Conservation (phyloP, 2,113 vertebrate genomes). For the Apeltes quadracus region DNA sequence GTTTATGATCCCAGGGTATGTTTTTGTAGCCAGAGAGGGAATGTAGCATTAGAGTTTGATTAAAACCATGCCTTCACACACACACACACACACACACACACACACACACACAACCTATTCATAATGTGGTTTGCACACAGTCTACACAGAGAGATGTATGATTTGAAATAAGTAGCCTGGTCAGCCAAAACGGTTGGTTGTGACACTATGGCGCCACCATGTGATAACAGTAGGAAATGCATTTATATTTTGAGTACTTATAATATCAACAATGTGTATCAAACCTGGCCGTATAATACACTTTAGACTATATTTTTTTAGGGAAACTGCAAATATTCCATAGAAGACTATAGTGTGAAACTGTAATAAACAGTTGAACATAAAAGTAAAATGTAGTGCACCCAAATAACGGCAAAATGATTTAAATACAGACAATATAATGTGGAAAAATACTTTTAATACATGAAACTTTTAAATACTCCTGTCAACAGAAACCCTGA, state of each 20-base stretch:
- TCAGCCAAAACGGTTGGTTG: too few relatives aligned
- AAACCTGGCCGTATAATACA: neutral
- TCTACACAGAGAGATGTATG: neutral
- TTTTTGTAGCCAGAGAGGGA: neutral
- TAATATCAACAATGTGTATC: too few relatives aligned
- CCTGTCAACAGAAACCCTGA: neutral
- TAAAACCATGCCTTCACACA: neutral
- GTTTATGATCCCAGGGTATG: neutral
- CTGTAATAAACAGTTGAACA: neutral
- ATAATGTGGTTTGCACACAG: neutral
- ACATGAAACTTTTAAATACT: neutral
- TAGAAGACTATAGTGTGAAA: neutral
- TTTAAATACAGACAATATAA: neutral
- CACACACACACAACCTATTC: neutral
- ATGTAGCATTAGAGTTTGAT: neutral
- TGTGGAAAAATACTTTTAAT: too few relatives aligned
- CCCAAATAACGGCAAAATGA: neutral
- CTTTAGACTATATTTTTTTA: neutral
- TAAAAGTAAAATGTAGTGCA: neutral
- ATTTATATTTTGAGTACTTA: neutral
- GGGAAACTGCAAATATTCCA: neutral
- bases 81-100: neutral
- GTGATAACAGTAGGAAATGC: conserved; percentile 9
- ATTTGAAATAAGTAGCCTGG: neutral
- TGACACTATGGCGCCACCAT: conserved; percentile 34